phyloP scores from a whole-genome alignment of 2,888 invertebrate genomes.

The Chaitophorus viminalis region DNA sequence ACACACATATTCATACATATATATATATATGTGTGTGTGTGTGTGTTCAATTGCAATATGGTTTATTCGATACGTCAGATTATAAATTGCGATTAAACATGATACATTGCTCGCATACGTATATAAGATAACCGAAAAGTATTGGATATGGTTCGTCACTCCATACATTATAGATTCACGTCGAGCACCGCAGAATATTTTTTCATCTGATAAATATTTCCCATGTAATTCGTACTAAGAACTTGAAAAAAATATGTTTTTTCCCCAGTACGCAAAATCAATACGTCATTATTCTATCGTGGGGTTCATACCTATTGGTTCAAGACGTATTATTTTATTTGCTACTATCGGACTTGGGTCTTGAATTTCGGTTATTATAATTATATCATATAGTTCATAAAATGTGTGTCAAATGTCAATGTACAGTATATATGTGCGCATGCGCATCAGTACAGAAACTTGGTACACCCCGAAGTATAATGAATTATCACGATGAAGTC shows the following conservation, averaged over 20 bases:
- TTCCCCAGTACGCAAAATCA: background rate
- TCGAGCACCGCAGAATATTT: background rate
- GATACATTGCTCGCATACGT: no score
- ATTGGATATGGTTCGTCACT: background rate
- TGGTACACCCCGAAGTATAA: background rate
- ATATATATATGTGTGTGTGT: background rate
- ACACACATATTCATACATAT: no score
- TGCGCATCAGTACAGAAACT: background rate
- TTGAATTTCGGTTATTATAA: background rate
- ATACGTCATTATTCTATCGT: background rate
- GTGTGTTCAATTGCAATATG: background rate
- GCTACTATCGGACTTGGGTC: background rate
- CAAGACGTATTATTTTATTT: background rate
- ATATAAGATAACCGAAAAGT: background rate
- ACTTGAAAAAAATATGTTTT: background rate
- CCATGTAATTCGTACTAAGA: background rate
- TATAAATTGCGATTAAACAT: background rate
- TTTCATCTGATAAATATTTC: background rate
- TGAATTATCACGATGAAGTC: background rate
- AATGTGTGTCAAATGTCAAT: background rate
- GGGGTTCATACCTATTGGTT: background rate
- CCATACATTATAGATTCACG: background rate
- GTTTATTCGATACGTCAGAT: background rate
- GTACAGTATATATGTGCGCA: no score
- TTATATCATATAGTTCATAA: background rate